Conservation (phyloP, 2,113 vertebrate species). For the Tapirus terrestris region DNA sequence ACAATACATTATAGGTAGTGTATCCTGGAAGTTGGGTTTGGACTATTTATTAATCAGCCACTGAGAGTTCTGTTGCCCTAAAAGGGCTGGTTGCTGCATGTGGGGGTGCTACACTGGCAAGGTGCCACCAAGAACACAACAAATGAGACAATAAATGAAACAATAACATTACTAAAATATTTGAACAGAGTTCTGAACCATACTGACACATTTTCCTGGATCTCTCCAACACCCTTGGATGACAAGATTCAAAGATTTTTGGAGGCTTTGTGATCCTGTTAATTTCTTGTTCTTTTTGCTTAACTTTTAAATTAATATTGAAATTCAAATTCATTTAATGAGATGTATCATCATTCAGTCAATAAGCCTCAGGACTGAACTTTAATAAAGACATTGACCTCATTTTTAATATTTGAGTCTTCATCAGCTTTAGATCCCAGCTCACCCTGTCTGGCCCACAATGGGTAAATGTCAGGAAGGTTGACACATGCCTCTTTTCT, state of each 20-base stretch:
- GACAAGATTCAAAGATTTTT: neutral
- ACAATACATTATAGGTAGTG: no score
- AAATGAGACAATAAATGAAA: neutral
- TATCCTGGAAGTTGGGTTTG: no score
- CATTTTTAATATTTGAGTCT: no score
- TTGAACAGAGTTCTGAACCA: neutral
- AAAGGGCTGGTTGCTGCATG: neutral
- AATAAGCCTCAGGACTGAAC: no score
- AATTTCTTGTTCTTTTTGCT: neutral
- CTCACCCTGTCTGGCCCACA: neutral
- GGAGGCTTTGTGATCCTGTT: neutral
- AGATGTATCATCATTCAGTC: neutral
- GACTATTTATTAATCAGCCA: neutral
- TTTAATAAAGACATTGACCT: no score
- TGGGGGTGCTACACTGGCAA: neutral
- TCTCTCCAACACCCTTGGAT: neutral
- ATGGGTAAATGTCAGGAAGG: neutral
- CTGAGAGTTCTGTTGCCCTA: neutral
- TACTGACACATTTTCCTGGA: neutral
- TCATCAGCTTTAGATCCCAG: neutral
- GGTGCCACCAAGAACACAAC: neutral
- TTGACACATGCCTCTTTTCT: neutral
- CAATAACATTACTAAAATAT: no score
- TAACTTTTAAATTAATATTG: neutral
- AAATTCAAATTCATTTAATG: neutral